These are phyloP conservation scores for Loriculus beryllinus DNA, from an alignment of 2,797 vertebrate genomes.

Conservation along the genomic window DNA sequence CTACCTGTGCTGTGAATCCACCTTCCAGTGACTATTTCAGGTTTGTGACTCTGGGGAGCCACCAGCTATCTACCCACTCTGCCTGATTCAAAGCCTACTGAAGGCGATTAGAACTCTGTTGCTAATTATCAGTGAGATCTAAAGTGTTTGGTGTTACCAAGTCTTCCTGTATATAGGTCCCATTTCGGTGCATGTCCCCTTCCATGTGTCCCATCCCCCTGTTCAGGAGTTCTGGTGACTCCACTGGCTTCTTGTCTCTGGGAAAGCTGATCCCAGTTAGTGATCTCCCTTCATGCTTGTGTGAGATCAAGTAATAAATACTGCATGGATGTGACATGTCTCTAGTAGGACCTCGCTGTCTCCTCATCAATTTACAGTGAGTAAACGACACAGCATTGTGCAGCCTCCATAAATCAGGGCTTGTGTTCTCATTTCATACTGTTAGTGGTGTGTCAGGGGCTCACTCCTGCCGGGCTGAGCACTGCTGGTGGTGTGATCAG, in stretches of 20 bases:
- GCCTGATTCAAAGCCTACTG: background rate
- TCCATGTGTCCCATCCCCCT: background rate
- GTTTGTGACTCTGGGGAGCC: background rate
- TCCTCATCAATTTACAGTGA: slow-evolving; percentile 21
- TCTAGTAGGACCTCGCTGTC: background rate
- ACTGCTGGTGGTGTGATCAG: background rate
- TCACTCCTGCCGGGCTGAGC: background rate
- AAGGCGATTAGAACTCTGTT: background rate
- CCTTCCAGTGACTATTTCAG: background rate
- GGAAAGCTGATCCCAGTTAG: background rate
- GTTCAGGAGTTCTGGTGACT: background rate
- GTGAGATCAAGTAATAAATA: background rate
- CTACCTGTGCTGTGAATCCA: background rate
- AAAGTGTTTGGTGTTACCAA: background rate
- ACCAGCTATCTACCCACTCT: background rate
- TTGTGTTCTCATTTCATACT: background rate
- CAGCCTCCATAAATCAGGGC: background rate
- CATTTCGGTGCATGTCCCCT: background rate
- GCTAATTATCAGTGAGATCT: background rate
- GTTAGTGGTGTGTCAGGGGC: background rate
- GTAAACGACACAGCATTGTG: background rate
- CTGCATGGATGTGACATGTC: background rate
- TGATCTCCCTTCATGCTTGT: background rate
- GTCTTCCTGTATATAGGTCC: background rate
- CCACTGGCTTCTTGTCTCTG: background rate